phyloP scores from a whole-genome alignment of 2,113 vertebrate genomes.

The Hyperoodon ampullatus region DNA sequence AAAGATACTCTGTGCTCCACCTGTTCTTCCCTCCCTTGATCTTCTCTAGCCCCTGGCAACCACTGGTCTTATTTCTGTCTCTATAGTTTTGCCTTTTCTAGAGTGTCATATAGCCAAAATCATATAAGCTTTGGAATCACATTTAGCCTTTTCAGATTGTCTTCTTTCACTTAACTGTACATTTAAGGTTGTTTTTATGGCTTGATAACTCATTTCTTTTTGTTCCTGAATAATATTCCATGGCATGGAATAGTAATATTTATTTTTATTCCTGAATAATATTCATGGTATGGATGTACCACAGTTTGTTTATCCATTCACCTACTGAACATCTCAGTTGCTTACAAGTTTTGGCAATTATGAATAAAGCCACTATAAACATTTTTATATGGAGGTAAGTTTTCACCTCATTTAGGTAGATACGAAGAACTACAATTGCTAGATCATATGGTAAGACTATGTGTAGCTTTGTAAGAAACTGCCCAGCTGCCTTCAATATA shows the following conservation, averaged over 20 bases:
- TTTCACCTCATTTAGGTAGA: not conserved
- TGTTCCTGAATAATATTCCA: not conserved
- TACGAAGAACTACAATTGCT: not conserved
- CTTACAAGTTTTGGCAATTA: not conserved
- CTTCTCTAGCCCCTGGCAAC: not conserved
- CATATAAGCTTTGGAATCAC: not conserved
- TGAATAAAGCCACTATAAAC: not conserved
- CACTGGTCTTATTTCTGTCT: not conserved
- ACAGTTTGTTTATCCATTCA: not conserved
- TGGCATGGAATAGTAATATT: not conserved
- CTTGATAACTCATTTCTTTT: not conserved
- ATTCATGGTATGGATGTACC: not conserved
- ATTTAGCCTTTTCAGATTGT: not conserved
- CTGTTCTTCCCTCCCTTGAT: not conserved
- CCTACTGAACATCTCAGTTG: not conserved
- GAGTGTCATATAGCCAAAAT: not conserved
- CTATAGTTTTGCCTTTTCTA: not conserved
- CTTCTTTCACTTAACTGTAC: not conserved
- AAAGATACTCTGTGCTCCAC: not conserved
- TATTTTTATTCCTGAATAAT: not conserved
- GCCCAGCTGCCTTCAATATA: not conserved
- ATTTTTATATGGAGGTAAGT: not conserved
- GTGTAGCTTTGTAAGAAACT: not conserved
- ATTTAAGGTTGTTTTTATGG: not conserved
- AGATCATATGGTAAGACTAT: not conserved